A percentile compares a stretch with the other conserved stretches of the same genome.
Conservation (phyloP, 1,140 invertebrate genomes). For the Apolygus lucorum region DNA sequence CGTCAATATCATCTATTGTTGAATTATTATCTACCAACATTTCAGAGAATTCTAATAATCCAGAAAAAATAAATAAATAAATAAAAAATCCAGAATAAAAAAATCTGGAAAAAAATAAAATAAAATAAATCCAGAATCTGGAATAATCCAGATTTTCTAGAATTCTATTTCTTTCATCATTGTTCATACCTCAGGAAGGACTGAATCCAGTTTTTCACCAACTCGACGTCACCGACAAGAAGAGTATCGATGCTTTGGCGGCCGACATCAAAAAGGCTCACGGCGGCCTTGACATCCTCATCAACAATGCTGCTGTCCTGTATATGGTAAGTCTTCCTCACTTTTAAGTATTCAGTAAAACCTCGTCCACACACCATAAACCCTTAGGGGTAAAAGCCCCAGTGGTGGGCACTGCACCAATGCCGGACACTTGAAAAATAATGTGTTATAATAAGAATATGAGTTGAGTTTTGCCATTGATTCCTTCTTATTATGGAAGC, state of each 20-base stretch:
- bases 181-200: constrained; percentile 20
- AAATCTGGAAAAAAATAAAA: too few relatives aligned
- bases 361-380: too few relatives aligned
- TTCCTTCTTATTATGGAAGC: too few relatives aligned
- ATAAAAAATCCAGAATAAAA: too few relatives aligned
- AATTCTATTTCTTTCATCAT: not conserved
- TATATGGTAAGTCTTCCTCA: constrained; percentile 25
- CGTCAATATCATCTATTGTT: not conserved
- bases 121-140: too few relatives aligned
- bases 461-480: too few relatives aligned
- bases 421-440: too few relatives aligned
- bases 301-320: constrained; percentile 75
- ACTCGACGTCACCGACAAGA: constrained; percentile 52
- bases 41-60: not conserved
- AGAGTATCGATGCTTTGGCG: constrained; percentile 49
- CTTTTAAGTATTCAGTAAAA: not conserved
- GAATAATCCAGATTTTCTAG: too few relatives aligned
- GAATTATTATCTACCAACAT: not conserved
- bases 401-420: too few relatives aligned
- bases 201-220: constrained; percentile 50
- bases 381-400: too few relatives aligned
- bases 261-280: constrained; percentile 54
- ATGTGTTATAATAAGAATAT: too few relatives aligned
- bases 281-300: constrained; percentile 65
- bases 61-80: too few relatives aligned